Percentiles rank a stretch among this genome's conserved stretches.
Conservation (phyloP, 2,113 vertebrate genomes). For the Campylomormyrus tamandua region DNA sequence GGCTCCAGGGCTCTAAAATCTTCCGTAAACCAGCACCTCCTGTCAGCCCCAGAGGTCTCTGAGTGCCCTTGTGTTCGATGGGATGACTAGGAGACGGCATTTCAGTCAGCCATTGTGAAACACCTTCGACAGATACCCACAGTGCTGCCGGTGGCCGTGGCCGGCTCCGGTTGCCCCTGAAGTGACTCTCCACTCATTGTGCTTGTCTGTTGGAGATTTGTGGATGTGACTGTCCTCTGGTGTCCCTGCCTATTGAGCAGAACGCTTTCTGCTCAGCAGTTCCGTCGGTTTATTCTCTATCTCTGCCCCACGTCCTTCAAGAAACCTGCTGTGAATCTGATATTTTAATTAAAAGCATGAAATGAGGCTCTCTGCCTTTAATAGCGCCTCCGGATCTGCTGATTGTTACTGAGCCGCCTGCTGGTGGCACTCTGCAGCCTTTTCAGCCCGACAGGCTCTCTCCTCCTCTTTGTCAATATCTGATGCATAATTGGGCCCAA, state of each 20-base stretch:
- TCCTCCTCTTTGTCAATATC: not conserved
- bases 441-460: not conserved
- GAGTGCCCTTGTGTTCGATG: not conserved
- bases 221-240: not conserved
- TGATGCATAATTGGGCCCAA: not conserved
- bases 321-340: not conserved
- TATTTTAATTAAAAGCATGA: not conserved
- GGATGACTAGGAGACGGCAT: not conserved
- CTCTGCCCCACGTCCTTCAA: not conserved
- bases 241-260: not conserved
- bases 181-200: not conserved
- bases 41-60: not conserved
- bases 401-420: not conserved
- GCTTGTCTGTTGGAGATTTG: not conserved
- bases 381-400: not conserved
- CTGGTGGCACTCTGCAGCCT: not conserved
- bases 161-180: not conserved
- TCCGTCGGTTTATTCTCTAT: not conserved
- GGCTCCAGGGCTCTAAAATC: not conserved
- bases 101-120: not conserved
- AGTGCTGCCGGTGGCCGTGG: not conserved
- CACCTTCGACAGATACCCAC: not conserved
- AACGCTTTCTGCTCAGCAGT: not conserved
- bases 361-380: not conserved
- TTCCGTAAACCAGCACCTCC: not conserved